Base-by-base conservation (phyloP, 2,797 vertebrate genomes). In the Thunnus albacares region DNA sequence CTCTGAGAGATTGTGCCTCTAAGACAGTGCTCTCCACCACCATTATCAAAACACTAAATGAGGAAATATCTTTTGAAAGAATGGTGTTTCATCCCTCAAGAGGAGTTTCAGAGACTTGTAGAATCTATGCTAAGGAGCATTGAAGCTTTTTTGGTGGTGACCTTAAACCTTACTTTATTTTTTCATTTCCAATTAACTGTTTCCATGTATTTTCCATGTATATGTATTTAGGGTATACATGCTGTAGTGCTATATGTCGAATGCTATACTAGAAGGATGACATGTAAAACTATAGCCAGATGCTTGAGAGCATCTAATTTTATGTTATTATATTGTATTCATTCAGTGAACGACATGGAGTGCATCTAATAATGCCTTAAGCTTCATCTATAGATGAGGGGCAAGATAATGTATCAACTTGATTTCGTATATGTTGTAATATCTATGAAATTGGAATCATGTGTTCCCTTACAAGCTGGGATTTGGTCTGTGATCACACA, bases 371-470 rank as follows among this genome's bases (percentile, higher is more conserved):
- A 63, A 79, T 1, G 49, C 77, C 81, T 41, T 43, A 57, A 69
- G 84, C 63, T 70, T 68, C 38, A 72, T 73, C 53, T 51, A 59
- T 66, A 77, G 67, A 84, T 79, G 75, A 80, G 55, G 75, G 62
- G 30, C 60, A 63, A 66, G 81, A 83, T 79, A 75, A 67, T 60
- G 77, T 62, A 75, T 84, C 69, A 71, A 67, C 80, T 71, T 68
- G 24, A 83, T 73, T 75, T 86, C 18, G 0, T 61, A 72, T 75
- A 56, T 49, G 61, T 26, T 26, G 59, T 89, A 76, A 87, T 75
- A 81, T 82, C 69, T 84, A 57, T 84, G 66, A 88, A 87, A 86
- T 72, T 78, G 62, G 73, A 82, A 85, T 79, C n/a, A 35, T 33
- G 41, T 72, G 26, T 65, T 43, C 49, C 49, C 24, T 53, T 79